These are phyloP conservation scores for Protonibea diacanthus DNA, from an alignment of 2,797 vertebrate genomes.

Conservation along the genomic window DNA sequence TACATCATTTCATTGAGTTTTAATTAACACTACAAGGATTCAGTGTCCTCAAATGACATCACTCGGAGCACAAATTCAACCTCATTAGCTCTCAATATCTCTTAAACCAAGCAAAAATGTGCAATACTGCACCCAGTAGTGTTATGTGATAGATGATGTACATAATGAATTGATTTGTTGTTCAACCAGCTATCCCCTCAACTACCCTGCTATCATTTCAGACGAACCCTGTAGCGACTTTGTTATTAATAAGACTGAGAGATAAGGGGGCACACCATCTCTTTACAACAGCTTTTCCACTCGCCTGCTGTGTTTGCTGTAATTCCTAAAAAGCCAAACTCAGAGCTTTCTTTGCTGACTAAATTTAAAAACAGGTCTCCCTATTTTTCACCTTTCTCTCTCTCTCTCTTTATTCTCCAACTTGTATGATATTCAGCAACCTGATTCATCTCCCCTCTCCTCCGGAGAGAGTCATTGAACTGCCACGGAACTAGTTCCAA, in stretches of 20 bases:
- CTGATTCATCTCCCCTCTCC: conserved; percentile 47
- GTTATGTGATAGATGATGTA: conserved; percentile 67
- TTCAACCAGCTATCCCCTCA: conserved; percentile 67
- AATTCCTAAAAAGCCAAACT: conserved; percentile 58
- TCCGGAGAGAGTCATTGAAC: conserved; percentile 55
- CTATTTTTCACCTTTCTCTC: conserved; percentile 23
- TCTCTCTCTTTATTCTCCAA: conserved; percentile 40
- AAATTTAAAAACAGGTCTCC: conserved; percentile 48
- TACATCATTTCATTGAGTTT: conserved; percentile 81
- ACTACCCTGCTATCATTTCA: conserved; percentile 54
- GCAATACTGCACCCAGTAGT: conserved; percentile 56
- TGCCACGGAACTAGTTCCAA: conserved; percentile 58
- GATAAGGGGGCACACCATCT: conserved; percentile 44
- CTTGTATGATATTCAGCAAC: conserved; percentile 52
- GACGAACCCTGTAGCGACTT: conserved; percentile 54
- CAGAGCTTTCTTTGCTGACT: conserved; percentile 35
- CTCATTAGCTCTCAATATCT: conserved; percentile 80
- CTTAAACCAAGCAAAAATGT: conserved; percentile 69
- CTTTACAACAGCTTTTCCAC: conserved; percentile 45
- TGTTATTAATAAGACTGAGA: conserved; percentile 51
- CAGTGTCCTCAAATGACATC: conserved; percentile 82
- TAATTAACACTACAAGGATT: conserved; percentile 86
- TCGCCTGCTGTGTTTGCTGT: conserved; percentile 24
- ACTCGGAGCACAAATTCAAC: conserved; percentile 81
- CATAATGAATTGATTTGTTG: conserved; percentile 75